A percentile compares a stretch with the other conserved stretches of the same genome.
phyloP scores from a whole-genome alignment of 2,113 vertebrate genomes.

The Thunnus thynnus region DNA sequence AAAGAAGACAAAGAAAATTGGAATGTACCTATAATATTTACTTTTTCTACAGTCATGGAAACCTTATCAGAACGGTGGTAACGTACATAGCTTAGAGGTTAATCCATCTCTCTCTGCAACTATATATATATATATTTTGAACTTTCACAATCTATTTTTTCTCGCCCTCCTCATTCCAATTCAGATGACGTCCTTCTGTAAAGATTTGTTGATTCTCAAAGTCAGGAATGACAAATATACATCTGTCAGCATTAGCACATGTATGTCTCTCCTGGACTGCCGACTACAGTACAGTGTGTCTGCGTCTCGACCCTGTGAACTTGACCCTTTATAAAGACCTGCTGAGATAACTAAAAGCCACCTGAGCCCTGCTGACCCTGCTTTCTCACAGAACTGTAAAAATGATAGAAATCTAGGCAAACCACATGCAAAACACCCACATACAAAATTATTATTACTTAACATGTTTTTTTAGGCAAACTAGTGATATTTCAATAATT shows the following conservation, averaged over 20 bases:
- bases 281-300: background rate
- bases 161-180: background rate
- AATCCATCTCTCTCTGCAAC: background rate
- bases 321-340: conserved; percentile 9
- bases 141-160: background rate
- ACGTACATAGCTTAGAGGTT: background rate
- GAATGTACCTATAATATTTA: no score
- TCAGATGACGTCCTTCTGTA: background rate
- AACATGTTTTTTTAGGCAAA: no score
- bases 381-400: background rate
- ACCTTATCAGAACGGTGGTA: no score
- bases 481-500: no score
- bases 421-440: background rate
- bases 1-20: no score
- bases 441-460: no score
- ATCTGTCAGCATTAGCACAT: background rate
- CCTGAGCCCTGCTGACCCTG: background rate
- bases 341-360: background rate
- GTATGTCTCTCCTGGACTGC: no score
- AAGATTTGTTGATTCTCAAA: conserved; percentile 7
- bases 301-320: background rate
- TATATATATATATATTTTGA: background rate
- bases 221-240: background rate
- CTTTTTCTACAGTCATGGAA: no score
- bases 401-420: background rate